These are phyloP conservation scores for Nymphalis c-album DNA, from an alignment of 2,888 invertebrate genomes.

Conservation along the genomic window DNA sequence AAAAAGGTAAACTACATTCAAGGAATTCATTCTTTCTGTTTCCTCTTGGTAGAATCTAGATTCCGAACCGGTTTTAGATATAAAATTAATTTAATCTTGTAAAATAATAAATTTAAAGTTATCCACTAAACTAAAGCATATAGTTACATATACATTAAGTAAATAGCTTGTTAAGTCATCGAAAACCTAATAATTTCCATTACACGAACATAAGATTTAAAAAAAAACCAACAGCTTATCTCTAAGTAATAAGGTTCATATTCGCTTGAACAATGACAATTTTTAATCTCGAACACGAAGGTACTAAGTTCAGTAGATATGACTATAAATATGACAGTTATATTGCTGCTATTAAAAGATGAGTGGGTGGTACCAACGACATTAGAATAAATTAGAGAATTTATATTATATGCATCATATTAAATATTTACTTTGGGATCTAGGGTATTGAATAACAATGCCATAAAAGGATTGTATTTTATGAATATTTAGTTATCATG, in stretches of 20 bases:
- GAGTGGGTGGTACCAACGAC: slow-evolving; percentile 32
- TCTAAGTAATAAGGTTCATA: slow-evolving; percentile 1
- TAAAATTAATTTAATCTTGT: too few species aligned
- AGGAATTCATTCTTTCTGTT: too few species aligned
- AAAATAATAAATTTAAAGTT: too few species aligned
- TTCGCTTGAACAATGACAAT: neutral
- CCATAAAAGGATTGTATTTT: neutral
- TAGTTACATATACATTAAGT: too few species aligned
- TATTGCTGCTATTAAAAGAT: slow-evolving; percentile 40
- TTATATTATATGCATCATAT: slow-evolving; percentile 13
- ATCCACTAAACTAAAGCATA: too few species aligned
- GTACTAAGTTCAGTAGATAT: slow-evolving; percentile 37
- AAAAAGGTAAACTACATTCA: too few species aligned
- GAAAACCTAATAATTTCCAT: neutral
- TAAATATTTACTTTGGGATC: neutral
- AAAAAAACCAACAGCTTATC: neutral
- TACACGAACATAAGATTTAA: neutral
- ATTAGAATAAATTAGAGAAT: slow-evolving; percentile 26
- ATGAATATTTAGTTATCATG: neutral
- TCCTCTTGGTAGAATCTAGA: too few species aligned
- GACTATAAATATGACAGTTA: slow-evolving; percentile 39
- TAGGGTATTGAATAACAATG: slow-evolving; percentile 5
- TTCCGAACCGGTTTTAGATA: too few species aligned
- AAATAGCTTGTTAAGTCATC: neutral
- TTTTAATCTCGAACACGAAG: slow-evolving; percentile 11